Evolutionary conservation across 2,888 invertebrate species (phyloP), one percentile per base, ranked within the genome.

Genomic region (Escarpia spicata): DNA sequence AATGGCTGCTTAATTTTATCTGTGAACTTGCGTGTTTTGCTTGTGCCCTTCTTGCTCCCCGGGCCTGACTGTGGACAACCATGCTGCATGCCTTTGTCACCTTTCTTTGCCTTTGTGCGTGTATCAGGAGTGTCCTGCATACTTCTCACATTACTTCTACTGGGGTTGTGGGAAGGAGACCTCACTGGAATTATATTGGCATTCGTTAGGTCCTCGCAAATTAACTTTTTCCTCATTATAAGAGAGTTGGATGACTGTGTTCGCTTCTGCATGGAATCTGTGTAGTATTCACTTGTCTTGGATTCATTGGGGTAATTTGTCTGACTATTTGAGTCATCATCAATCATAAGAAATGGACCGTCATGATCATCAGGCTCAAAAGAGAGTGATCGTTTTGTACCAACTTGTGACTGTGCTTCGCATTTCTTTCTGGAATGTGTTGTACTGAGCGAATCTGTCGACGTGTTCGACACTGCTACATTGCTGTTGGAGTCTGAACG

Each of bases 301-400:
- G 75, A 75, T 75, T 75, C n/a, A 75, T 26, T 19, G 3, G 19
- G 4, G 19, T 75, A n/a, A 75, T 75, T n/a, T 75, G 75, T n/a
- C 75, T 75, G 75, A 75, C 26, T 75, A 75, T 75, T 26, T n/a
- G n/a, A 75, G 26, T 75, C 75, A 75, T 75, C 75, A 75, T 75
- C 75, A 75, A 75, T 75, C 75, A 75, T 75, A 26, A 75, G 75
- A 26, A 75, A 75, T 75, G 75, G 75, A 75, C 75, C n/a, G 6
- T 75, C 75, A 75, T 75, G 75, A 26, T 75, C 75, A 75, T 75
- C 75, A 75, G 75, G 75, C 75, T 75, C 75, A 75, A 75, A 75
- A 75, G 75, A 75, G 75, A 75, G 75, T 75, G 75, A 75, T 75
- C 75, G 75, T 6, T 75, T 75, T n/a, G 75, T 75, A 75, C 75